A percentile compares a stretch with the other conserved stretches of the same genome.
Conservation (phyloP, 2,888 invertebrate genomes). For the Microplitis deprimator region DNA sequence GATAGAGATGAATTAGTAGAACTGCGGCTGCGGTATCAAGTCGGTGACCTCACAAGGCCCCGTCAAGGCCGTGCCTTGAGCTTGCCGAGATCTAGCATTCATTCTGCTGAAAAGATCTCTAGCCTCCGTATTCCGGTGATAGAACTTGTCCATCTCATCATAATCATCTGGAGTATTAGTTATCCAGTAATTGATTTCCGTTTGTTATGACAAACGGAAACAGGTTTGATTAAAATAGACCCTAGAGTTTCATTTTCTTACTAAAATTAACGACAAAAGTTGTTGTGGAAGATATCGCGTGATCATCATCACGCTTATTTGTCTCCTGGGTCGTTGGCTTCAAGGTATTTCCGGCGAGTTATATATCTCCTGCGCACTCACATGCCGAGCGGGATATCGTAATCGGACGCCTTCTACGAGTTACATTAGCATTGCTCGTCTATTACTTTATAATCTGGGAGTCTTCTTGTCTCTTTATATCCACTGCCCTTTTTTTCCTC, state of each 20-base stretch:
- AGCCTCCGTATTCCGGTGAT: too few species aligned
- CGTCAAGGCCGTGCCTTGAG: constrained; percentile 71
- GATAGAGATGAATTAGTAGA: constrained; percentile 8
- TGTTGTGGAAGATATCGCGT: constrained; percentile 31
- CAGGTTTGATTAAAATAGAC: constrained; percentile 20
- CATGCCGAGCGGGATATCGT: constrained; percentile 50
- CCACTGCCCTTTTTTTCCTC: not conserved
- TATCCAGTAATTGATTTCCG: not conserved
- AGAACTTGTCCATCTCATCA: not conserved
- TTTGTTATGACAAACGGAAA: constrained; percentile 39
- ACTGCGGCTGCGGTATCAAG: constrained; percentile 55
- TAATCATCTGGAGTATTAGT: not conserved
- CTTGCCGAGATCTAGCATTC: constrained; percentile 41
- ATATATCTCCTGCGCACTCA: constrained; percentile 15
- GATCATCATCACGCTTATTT: constrained; percentile 43
- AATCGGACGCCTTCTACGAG: constrained; percentile 53
- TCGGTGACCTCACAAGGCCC: constrained; percentile 70
- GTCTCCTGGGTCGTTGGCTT: constrained; percentile 47
- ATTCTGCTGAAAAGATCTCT: too few species aligned
- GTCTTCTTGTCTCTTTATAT: not conserved
- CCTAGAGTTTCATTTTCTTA: not conserved
- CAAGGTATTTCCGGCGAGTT: constrained; percentile 45
- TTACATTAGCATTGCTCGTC: constrained; percentile 13
- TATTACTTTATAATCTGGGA: constrained; percentile 9
- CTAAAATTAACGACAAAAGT: constrained; percentile 25